Percentiles rank a stretch among this genome's conserved stretches.
These are phyloP conservation scores for Metridium senile DNA, from an alignment of 92 coral and sea anemone genomes.

Conservation along the genomic window DNA sequence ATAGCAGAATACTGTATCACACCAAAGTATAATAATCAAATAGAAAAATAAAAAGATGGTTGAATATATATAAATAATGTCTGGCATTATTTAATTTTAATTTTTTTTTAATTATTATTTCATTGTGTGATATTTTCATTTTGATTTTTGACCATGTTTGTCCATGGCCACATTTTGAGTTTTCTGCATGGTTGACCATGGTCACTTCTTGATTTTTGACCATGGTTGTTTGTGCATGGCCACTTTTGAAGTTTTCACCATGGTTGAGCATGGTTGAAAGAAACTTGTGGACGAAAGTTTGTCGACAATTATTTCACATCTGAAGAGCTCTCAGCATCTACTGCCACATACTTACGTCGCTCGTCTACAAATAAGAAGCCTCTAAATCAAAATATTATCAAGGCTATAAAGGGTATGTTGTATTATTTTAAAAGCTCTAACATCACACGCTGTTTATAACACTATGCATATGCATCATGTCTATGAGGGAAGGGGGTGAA, in stretches of 20 bases:
- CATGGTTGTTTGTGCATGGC: conserved; percentile 9
- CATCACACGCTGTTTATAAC: no score
- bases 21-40: no score
- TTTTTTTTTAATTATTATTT: no score
- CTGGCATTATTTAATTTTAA: not conserved
- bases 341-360: not conserved
- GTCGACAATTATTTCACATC: not conserved
- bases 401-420: no score
- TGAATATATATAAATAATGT: conserved; percentile 6
- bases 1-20: no score
- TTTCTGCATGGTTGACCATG: not conserved
- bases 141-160: not conserved
- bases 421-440: no score
- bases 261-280: not conserved
- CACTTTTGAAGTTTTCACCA: not conserved
- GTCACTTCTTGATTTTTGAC: not conserved
- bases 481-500: conserved; percentile 36
- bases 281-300: no score
- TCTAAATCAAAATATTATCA: not conserved
- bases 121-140: conserved; percentile 21
- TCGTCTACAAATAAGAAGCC: not conserved
- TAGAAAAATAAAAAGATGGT: no score
- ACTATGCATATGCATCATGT: conserved; percentile 28
- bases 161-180: not conserved
- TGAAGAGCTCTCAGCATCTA: no score